Conservation (phyloP, 2,113 vertebrate species). For the Okapia johnstoni region DNA sequence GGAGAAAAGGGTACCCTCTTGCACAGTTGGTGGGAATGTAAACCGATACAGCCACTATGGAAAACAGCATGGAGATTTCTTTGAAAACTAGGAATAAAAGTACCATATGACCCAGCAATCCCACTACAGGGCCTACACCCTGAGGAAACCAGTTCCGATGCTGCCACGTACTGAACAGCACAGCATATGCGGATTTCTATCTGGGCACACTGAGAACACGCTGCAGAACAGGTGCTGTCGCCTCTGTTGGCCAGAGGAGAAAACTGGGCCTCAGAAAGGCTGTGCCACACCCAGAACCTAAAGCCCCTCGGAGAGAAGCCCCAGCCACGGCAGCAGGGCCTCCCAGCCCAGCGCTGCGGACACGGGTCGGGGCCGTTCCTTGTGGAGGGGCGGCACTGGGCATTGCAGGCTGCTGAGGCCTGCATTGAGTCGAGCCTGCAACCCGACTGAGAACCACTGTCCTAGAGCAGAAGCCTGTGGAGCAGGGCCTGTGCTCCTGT, state of each 20-base stretch:
- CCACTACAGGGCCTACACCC: neutral
- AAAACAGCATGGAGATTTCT: neutral
- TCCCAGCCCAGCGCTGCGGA: neutral
- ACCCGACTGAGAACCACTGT: neutral
- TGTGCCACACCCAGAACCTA: neutral
- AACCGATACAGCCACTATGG: neutral
- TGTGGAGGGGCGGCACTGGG: neutral
- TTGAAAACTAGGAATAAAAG: neutral
- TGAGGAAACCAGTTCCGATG: neutral
- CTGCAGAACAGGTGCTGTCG: neutral
- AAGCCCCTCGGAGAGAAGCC: neutral
- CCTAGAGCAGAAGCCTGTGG: rapidly evolving
- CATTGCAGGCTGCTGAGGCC: neutral
- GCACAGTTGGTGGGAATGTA: neutral
- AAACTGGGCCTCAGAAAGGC: neutral
- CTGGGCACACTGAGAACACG: rapidly evolving
- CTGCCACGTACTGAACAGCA: neutral
- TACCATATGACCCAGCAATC: neutral
- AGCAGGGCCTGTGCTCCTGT: neutral
- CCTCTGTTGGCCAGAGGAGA: too few species aligned
- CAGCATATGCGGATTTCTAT: rapidly evolving
- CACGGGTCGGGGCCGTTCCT: neutral
- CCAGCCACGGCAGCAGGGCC: neutral
- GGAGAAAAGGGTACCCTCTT: neutral
- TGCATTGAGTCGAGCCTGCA: too few species aligned